Evolutionary conservation across 2,113 vertebrate genomes (phyloP).

Genomic region (Hemichromis elongatus): DNA sequence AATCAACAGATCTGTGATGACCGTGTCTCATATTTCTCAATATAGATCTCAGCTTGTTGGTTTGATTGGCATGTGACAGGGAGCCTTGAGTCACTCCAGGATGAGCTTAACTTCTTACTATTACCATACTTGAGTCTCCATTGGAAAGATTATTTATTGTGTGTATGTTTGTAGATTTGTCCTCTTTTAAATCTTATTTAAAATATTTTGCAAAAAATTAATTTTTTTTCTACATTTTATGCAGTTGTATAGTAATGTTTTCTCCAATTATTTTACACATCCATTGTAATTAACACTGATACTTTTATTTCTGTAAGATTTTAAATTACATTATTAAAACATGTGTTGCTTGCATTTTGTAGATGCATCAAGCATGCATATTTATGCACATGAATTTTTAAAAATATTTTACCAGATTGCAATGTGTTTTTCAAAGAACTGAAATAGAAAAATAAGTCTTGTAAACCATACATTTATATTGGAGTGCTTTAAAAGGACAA

Average conservation of each 20-base stretch:
- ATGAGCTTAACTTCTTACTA: neutral
- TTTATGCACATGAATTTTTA: neutral
- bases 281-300: neutral
- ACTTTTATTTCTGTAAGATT: neutral
- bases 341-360: neutral
- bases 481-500: neutral
- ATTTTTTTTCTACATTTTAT: no score
- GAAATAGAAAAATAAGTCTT: neutral
- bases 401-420: neutral
- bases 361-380: neutral
- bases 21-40: neutral
- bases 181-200: neutral
- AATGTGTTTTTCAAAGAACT: neutral
- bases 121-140: neutral
- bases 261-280: neutral
- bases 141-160: neutral
- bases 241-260: neutral
- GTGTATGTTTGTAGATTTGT: neutral
- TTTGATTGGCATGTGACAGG: neutral
- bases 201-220: neutral
- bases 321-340: neutral
- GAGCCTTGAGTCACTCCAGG: neutral
- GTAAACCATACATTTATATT: neutral
- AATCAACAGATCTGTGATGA: neutral
- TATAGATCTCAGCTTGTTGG: constrained; percentile 6